Conservation (phyloP, 1,140 invertebrate species). For the Pseudobourletiella spinata region DNA sequence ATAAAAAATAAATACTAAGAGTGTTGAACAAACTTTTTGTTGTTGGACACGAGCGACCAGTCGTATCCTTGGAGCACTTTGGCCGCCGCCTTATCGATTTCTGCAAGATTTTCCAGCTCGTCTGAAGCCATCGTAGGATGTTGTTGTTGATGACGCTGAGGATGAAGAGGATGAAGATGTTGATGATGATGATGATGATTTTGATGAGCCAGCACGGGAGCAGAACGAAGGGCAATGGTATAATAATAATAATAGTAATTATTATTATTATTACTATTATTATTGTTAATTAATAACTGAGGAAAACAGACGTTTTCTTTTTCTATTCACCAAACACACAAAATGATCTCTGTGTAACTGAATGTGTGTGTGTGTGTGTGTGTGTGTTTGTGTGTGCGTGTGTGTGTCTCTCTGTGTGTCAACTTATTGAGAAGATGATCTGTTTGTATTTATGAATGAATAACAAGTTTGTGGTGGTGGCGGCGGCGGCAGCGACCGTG, state of each 20-base stretch:
- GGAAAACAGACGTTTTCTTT: no score
- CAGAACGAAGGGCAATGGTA: neutral
- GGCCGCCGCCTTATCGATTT: constrained; percentile 36
- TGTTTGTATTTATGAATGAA: neutral
- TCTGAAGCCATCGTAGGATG: constrained; percentile 19
- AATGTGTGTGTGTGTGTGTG: no score
- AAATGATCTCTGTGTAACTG: no score
- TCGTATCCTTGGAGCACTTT: constrained; percentile 36
- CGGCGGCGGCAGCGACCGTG: neutral
- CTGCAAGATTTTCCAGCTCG: constrained; percentile 27
- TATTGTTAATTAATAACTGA: no score
- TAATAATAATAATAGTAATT: neutral
- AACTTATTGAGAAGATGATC: neutral
- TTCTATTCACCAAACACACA: no score
- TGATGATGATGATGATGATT: neutral
- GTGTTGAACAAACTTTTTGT: constrained; percentile 33
- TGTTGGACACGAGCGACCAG: constrained; percentile 34
- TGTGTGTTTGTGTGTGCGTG: no score
- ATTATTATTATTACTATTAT: neutral
- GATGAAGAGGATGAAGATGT: neutral
- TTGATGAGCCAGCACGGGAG: neutral
- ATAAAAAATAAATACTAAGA: neutral
- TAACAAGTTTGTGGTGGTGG: neutral
- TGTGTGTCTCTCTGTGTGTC: no score
- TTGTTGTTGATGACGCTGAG: neutral